These are phyloP conservation scores for Drosophila koepferae DNA, from an alignment of 2,888 invertebrate genomes.

Conservation along the genomic window DNA sequence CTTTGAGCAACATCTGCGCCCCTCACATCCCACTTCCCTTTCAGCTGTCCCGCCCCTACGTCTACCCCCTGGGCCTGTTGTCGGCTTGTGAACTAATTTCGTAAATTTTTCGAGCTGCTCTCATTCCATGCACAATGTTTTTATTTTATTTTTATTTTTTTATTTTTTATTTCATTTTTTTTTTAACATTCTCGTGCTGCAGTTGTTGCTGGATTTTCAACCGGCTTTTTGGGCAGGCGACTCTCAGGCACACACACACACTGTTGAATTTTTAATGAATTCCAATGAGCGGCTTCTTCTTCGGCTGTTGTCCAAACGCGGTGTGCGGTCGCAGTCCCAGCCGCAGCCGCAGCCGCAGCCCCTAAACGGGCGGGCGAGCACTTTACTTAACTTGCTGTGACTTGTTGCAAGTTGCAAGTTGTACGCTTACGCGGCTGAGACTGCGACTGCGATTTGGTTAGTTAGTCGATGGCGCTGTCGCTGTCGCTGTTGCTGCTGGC, in stretches of 20 bases:
- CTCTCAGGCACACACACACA: conserved; percentile 55
- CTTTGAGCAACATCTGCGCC: conserved; percentile 62
- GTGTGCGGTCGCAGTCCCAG: conserved; percentile 80
- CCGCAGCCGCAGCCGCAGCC: conserved; percentile 33
- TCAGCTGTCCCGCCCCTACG: background rate
- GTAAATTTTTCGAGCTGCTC: conserved; percentile 83
- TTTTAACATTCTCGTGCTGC: conserved; percentile 34
- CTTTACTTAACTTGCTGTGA: conserved; percentile 65
- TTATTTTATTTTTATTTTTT: conserved; percentile 50
- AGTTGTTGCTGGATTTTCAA: conserved; percentile 65
- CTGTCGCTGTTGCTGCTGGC: conserved; percentile 14
- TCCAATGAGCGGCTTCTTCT: conserved; percentile 77
- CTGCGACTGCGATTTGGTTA: conserved; percentile 77
- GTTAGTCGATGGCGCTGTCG: conserved; percentile 61
- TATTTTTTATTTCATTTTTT: conserved; percentile 16
- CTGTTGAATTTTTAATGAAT: conserved; percentile 83
- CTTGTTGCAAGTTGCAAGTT: conserved; percentile 27
- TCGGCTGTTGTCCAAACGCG: conserved; percentile 73
- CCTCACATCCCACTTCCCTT: too few relatives aligned
- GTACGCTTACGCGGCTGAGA: conserved; percentile 2
- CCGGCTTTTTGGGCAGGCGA: conserved; percentile 81
- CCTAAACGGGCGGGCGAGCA: conserved; percentile 78
- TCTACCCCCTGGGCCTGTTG: conserved; percentile 24
- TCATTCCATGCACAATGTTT: conserved; percentile 79
- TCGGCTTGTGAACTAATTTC: conserved; percentile 83